A percentile compares a stretch with the other conserved stretches of the same genome.
Evolutionary conservation across 23 tunicate species (phyloP).

Genomic region (Clavelina lepadiformis): DNA sequence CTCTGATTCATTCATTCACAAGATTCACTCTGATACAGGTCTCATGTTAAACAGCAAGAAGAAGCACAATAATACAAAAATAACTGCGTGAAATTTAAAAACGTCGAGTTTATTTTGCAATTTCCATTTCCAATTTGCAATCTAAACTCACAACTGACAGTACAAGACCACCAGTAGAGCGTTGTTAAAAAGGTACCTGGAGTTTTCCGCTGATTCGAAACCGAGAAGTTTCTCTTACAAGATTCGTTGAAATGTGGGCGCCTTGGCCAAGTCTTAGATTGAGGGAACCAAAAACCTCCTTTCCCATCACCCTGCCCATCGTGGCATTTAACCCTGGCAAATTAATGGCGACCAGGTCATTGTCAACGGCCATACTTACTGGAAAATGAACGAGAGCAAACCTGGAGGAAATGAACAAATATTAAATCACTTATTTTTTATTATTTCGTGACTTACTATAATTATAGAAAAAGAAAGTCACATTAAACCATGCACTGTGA

Average conservation of each 20-base stretch:
- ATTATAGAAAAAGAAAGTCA: background rate
- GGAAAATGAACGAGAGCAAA: constrained; percentile 78
- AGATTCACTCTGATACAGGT: too few species aligned
- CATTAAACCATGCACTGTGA: too few species aligned
- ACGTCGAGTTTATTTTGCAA: too few species aligned
- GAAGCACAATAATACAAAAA: too few species aligned
- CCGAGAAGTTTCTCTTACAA: constrained; percentile 30
- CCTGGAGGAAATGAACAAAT: constrained; percentile 14
- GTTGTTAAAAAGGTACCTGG: constrained; percentile 58
- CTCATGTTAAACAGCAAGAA: too few species aligned
- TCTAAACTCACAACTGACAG: background rate
- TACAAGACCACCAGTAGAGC: background rate
- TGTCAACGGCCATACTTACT: constrained; percentile 31
- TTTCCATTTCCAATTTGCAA: too few species aligned
- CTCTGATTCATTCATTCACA: too few species aligned
- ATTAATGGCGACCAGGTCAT: constrained; percentile 23
- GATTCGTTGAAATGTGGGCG: constrained; percentile 39
- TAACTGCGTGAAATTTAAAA: too few species aligned
- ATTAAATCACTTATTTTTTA: background rate
- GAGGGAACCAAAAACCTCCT: constrained; percentile 53
- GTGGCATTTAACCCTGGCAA: constrained; percentile 46
- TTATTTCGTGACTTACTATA: background rate
- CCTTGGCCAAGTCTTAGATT: constrained; percentile 40
- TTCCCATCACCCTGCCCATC: constrained; percentile 48
- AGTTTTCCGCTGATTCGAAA: constrained; percentile 51